A percentile compares a stretch with the other conserved stretches of the same genome.
Evolutionary conservation across 1,140 invertebrate genomes (phyloP).

Genomic region (Triops cancriformis): DNA sequence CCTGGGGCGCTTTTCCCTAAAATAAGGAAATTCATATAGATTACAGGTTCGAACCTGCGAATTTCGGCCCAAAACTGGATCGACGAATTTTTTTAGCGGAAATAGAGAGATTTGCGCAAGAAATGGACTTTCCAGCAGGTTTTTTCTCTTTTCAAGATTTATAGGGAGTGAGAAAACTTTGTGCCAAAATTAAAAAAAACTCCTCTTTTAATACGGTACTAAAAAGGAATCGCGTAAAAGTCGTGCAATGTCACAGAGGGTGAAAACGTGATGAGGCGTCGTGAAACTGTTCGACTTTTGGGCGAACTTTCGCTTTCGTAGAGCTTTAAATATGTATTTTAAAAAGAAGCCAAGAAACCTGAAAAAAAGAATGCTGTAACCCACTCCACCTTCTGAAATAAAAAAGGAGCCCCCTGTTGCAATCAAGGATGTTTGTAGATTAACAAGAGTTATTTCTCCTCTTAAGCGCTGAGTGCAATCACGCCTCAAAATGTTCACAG

Average conservation of each 20-base stretch:
- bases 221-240: conserved; percentile 1
- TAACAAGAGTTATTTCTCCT: not conserved
- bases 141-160: not conserved
- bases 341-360: not conserved
- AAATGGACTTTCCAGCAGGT: not conserved
- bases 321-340: not conserved
- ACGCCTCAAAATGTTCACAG: not conserved
- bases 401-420: not conserved
- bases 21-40: not conserved
- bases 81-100: not conserved
- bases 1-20: not conserved
- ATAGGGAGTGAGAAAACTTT: too few species aligned
- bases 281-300: not conserved
- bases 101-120: not conserved
- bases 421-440: conserved; percentile 11
- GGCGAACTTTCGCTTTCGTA: not conserved
- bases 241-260: conserved; percentile 4
- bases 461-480: not conserved
- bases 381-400: not conserved
- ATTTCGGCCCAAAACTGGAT: not conserved
- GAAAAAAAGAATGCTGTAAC: not conserved
- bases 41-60: not conserved
- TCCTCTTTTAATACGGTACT: not conserved
- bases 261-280: conserved; percentile 10
- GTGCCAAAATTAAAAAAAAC: not conserved